These are phyloP conservation scores for Microcebus ravelobensis DNA, from an alignment of 2,113 vertebrate species.

Conservation along the genomic window DNA sequence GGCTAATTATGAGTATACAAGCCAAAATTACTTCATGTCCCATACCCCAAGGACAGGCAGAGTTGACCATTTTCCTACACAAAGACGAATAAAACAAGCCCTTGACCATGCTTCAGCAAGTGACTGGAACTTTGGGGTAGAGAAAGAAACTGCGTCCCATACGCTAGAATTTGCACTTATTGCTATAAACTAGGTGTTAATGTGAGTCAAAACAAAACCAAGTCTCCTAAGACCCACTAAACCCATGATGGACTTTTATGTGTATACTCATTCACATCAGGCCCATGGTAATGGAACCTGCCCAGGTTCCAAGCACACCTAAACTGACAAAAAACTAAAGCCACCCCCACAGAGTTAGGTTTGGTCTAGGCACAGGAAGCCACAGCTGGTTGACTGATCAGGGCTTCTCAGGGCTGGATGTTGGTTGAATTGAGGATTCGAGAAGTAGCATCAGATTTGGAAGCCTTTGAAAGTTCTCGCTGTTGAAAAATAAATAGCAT, in stretches of 20 bases:
- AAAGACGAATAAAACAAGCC: background rate
- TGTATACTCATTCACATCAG: background rate
- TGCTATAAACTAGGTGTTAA: slow-evolving; percentile 22
- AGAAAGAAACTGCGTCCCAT: background rate
- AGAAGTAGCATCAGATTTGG: slow-evolving; percentile 81
- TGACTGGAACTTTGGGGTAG: background rate
- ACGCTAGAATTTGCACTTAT: background rate
- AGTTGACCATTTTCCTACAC: background rate
- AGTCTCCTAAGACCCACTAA: background rate
- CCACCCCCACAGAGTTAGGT: background rate
- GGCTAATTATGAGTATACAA: background rate
- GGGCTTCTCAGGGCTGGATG: slow-evolving; percentile 58
- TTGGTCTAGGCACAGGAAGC: background rate
- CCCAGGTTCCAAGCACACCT: background rate
- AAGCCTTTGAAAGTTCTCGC: slow-evolving; percentile 88
- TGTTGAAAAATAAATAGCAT: slow-evolving; percentile 73
- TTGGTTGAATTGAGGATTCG: slow-evolving; percentile 86
- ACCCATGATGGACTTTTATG: background rate
- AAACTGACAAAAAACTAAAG: background rate
- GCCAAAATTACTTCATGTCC: background rate
- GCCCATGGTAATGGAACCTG: background rate
- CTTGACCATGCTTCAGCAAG: background rate
- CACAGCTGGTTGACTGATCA: background rate
- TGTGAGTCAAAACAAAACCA: background rate
- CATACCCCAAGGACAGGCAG: background rate